A percentile compares a stretch with the other conserved stretches of the same genome.
Conservation (phyloP, 1,140 invertebrate genomes). For the Leptoteleia sp. region DNA sequence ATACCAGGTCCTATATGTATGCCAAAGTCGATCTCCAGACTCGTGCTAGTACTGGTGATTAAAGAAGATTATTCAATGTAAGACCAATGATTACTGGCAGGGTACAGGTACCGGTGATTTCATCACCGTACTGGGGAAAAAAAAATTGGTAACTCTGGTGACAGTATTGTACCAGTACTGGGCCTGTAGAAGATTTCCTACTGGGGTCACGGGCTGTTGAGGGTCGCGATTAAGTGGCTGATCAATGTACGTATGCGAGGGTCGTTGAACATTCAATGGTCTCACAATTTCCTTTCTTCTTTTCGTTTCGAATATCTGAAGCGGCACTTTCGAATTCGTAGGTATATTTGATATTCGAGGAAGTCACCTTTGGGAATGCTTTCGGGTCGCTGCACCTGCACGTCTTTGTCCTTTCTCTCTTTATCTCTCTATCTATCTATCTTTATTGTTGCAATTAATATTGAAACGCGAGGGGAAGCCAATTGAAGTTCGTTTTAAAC, state of each 20-base stretch:
- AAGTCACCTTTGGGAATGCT: conserved; percentile 20
- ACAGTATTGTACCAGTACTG: no score
- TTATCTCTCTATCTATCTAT: no score
- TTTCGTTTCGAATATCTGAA: conserved; percentile 1
- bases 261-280: conserved; percentile 14
- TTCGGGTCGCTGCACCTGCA: conserved; percentile 26
- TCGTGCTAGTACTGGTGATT: no score
- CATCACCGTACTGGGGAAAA: no score
- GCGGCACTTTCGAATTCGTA: conserved; percentile 5
- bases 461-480: background rate
- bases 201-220: background rate
- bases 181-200: no score
- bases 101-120: no score
- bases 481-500: background rate
- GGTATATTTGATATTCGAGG: conserved; percentile 1
- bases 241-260: conserved; percentile 22
- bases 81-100: no score
- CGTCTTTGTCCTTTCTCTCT: conserved; percentile 11
- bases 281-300: conserved; percentile 15
- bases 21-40: no score
- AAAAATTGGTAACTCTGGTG: no score
- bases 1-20: no score
- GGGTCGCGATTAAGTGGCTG: conserved; percentile 9
- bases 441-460: background rate
- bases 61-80: no score